These are phyloP conservation scores for Todiramphus chloris DNA, from an alignment of 2,113 vertebrate species.

Conservation along the genomic window DNA sequence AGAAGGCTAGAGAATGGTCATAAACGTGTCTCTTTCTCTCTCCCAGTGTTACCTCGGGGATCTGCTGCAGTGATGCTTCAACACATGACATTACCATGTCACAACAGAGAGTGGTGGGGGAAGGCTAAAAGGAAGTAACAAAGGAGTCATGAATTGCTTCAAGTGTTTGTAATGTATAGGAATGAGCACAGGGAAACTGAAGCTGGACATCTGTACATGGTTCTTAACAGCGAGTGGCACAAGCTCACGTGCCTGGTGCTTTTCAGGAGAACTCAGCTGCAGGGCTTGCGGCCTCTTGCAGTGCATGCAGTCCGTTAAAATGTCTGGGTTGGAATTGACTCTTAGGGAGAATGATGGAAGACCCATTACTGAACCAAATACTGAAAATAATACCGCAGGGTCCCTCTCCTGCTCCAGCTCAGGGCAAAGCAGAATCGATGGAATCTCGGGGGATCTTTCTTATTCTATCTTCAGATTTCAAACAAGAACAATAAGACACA, in stretches of 20 bases:
- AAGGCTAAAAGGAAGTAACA: background rate
- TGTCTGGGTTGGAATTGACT: background rate
- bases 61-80: background rate
- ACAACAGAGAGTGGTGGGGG: background rate
- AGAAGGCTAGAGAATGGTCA: background rate
- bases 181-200: background rate
- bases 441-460: background rate
- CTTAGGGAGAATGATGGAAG: background rate
- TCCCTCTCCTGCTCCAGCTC: background rate
- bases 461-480: background rate
- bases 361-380: background rate
- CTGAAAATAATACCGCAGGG: background rate
- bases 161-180: background rate
- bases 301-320: background rate
- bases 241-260: fast-evolving
- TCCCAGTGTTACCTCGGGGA: background rate
- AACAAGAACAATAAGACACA: background rate
- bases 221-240: fast-evolving
- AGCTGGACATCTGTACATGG: background rate
- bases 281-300: background rate
- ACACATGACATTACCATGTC: fast-evolving
- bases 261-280: background rate
- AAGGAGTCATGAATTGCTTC: background rate
- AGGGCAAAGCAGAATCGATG: background rate
- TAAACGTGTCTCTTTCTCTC: background rate